Percentiles rank a stretch among this genome's conserved stretches.
These are phyloP conservation scores for Ptychobarbus kaznakovi DNA, from an alignment of 2,797 vertebrate genomes.

Conservation along the genomic window DNA sequence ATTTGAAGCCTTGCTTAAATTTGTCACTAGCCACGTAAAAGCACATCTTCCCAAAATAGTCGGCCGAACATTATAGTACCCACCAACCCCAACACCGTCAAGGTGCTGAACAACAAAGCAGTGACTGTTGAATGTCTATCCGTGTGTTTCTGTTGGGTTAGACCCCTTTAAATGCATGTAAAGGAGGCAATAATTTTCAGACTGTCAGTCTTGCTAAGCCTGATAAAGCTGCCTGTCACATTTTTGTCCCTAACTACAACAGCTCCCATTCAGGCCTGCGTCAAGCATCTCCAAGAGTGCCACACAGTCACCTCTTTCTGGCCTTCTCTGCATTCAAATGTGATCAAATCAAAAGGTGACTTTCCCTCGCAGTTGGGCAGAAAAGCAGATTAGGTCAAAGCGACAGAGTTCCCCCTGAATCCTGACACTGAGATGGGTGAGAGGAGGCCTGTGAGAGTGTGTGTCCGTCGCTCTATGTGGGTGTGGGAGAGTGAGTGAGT, in stretches of 20 bases:
- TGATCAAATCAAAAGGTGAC: slow-evolving; percentile 85
- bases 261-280: slow-evolving; percentile 87
- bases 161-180: slow-evolving; percentile 73
- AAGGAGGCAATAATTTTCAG: slow-evolving; percentile 86
- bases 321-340: slow-evolving; percentile 96
- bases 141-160: slow-evolving; percentile 70
- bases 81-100: slow-evolving; percentile 75
- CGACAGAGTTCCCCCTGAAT: slow-evolving; percentile 78
- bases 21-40: slow-evolving; percentile 63
- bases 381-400: slow-evolving; percentile 91
- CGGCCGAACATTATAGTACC: slow-evolving; percentile 79
- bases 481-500: slow-evolving; percentile 37
- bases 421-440: slow-evolving; percentile 67
- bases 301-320: slow-evolving; percentile 83
- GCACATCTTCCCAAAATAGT: slow-evolving; percentile 74
- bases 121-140: slow-evolving; percentile 23
- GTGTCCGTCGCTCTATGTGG: slow-evolving; percentile 56
- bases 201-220: slow-evolving; percentile 78
- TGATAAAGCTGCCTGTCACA: slow-evolving; percentile 93
- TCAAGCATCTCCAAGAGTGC: slow-evolving; percentile 75
- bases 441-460: slow-evolving; percentile 70
- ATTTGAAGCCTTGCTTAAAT: slow-evolving; percentile 51
- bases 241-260: slow-evolving; percentile 74
- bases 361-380: slow-evolving; percentile 84
- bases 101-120: slow-evolving; percentile 81